Evolutionary conservation across 2,797 vertebrate genomes (phyloP), one percentile per base, ranked within the genome.

Genomic region (Melanitta fusca): DNA sequence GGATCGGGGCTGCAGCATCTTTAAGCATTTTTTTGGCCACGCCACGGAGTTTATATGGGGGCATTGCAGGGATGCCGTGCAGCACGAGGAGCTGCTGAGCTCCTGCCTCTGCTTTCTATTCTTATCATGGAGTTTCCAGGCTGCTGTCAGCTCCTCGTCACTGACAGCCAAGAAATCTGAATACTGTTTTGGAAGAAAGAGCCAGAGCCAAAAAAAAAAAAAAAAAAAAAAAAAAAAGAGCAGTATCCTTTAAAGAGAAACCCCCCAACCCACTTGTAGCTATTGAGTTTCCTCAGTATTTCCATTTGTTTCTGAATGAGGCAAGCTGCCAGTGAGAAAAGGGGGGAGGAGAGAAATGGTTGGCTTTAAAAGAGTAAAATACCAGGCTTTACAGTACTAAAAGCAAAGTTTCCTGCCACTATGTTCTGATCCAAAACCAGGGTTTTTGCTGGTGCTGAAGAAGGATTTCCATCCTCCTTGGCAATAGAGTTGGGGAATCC

Each of bases 71-170:
- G 82, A 89, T 95, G n/a, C 72, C 65, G 16, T 0, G 0, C 1
- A 2, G 72, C 43, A 89, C 2, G 49, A 92, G 91, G 87, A 93
- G 69, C 72, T 73, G 49, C 34, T 57, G 34, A 61, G 68, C 60
- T 65, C 34, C 39, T 94, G 83, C 77, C 61, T 80, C 70, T 92
- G n/a, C 54, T 80, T 96, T 90, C 94, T 97, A 81, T 94, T 96
- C 83, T 70, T 61, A 64, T 73, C 78, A 1, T 2, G 14, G 82
- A 84, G 80, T 96, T 86, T 86, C 94, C 68, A 88, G 78, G 88
- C 89, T 10, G 10, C 79, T 66, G 69, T 56, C 58, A 21, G 70
- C 77, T 80, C 88, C 65, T 82, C 47, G 20, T 36, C 57, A 6
- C 61, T 7, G 15, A 20, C 85, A 53, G 80, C 62, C 71, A 87